Conservation (phyloP, 35 echinoderm and acorn worm genomes). For the Apostichopus parvimensis region DNA sequence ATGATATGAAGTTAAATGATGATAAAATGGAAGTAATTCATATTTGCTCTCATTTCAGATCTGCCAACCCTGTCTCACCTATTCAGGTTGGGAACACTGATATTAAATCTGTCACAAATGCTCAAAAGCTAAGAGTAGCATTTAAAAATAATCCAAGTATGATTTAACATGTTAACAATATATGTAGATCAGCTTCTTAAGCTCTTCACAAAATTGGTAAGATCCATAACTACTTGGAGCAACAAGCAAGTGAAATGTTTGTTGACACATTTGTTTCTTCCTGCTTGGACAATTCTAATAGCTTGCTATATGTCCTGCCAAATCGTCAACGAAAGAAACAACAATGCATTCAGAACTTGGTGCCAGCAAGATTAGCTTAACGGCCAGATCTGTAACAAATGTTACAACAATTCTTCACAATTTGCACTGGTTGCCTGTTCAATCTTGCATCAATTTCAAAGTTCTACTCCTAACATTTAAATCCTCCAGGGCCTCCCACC, state of each 20-base stretch:
- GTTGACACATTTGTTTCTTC: neutral
- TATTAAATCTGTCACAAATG: neutral
- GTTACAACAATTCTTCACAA: neutral
- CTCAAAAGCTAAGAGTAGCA: neutral
- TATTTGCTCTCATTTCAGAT: neutral
- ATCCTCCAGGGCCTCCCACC: neutral
- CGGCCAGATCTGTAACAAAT: neutral
- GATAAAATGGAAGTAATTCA: conserved; percentile 18
- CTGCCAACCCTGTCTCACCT: neutral
- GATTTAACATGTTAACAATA: neutral
- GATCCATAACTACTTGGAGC: neutral
- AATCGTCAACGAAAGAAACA: neutral
- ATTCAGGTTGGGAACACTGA: neutral
- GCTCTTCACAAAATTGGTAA: neutral
- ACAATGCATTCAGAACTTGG: neutral
- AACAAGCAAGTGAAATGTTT: neutral
- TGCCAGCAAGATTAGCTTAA: neutral
- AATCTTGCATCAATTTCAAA: neutral
- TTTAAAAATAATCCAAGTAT: neutral
- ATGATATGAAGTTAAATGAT: conserved; percentile 15
- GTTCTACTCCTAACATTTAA: neutral
- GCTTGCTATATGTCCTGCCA: neutral
- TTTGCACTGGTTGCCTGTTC: neutral
- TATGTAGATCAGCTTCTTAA: neutral
- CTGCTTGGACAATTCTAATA: neutral